Base-by-base conservation (phyloP, 2,113 vertebrate genomes). In the Dunckerocampus dactyliophorus region DNA sequence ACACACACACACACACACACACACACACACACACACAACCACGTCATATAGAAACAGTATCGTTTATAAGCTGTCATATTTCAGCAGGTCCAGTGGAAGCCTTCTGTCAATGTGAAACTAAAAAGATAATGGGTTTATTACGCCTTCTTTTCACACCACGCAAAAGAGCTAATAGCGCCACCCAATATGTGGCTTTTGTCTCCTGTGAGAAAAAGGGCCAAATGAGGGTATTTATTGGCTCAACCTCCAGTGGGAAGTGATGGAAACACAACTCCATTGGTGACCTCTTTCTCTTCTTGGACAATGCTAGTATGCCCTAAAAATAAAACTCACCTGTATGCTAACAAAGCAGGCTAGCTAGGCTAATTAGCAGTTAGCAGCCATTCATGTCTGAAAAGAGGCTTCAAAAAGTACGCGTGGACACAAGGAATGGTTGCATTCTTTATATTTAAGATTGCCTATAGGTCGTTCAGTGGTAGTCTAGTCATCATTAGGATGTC, bases 41-140 rank as follows among this genome's bases (percentile, higher is more conserved):
- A 8, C 34, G 65, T 58, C 3, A 14, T 61, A 71, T 54, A 62
- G 24, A 46, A 13, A 57, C 13, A 22, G 17, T n/a, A 61, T 31
- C 28, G 13, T 20, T 48, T 34, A 24, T 8, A 54, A 31, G 46
- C 39, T 28, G 54, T 16, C 31, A 47, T 6, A 4, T 55, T 68
- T 42, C 39, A 62, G 39, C 45, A 48, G 43, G 39, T 76, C 12
- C 47, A 80, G 72, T 21, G 71, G 71, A 72, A 72, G 46, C 63
- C 65, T 68, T 34, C 63, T 70, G 64, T 52, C 47, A 59, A 61
- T 16, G 39, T 55, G 34, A 39, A 42, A 42, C n/a, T 20, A 42
- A 56, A 42, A 56, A 52, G 50, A 31, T 28, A 52, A 52, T 52
- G 24, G 13, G 2, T 53, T 34, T 53, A 17, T 53, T 53, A n/a